A percentile compares a stretch with the other conserved stretches of the same genome.
Conservation (phyloP, 2,797 vertebrate species). For the Myotis daubentonii region DNA sequence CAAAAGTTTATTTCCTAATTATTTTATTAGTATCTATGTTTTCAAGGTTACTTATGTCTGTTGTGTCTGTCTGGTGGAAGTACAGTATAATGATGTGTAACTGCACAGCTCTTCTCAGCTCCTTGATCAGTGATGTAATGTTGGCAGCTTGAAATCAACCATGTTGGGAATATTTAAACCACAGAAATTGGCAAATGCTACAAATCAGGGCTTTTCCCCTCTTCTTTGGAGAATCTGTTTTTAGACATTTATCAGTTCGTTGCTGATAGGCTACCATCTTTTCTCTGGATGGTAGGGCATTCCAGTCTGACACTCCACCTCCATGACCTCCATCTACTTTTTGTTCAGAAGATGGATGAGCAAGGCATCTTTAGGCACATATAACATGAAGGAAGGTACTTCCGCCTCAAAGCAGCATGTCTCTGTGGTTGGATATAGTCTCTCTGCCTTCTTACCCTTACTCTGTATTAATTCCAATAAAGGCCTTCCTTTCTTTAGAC, state of each 20-base stretch:
- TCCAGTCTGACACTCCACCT: neutral
- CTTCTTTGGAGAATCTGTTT: neutral
- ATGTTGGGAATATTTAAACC: neutral
- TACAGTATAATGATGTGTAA: neutral
- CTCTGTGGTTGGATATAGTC: neutral
- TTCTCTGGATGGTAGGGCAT: neutral
- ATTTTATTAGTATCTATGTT: neutral
- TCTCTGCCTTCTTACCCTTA: neutral
- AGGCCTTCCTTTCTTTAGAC: neutral
- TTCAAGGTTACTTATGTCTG: neutral
- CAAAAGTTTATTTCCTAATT: neutral
- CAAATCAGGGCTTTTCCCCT: neutral
- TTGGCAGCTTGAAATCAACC: neutral
- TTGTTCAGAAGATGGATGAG: neutral
- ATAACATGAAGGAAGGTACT: neutral
- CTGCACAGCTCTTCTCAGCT: neutral
- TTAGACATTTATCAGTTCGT: neutral
- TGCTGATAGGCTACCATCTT: neutral
- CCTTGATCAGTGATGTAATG: neutral
- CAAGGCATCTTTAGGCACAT: neutral
- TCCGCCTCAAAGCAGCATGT: conserved; percentile 10
- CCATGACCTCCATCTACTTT: neutral
- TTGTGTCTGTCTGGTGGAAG: neutral
- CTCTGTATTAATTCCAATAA: neutral
- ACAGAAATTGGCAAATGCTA: neutral